Base-by-base conservation (phyloP, 2,888 invertebrate genomes). In the Cheilosia vulpina region DNA sequence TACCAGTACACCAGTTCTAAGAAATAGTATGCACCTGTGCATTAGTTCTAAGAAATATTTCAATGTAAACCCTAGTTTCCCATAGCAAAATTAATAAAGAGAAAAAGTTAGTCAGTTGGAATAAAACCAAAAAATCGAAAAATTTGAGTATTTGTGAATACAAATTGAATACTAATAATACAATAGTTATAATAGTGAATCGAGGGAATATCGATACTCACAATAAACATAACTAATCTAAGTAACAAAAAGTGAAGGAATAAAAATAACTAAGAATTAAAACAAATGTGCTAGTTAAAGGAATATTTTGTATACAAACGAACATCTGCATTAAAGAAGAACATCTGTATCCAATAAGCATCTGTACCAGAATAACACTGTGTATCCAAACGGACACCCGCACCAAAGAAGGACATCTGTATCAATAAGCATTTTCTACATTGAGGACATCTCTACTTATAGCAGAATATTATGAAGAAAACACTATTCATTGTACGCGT, bases 401-500 rank as follows among this genome's bases (percentile, higher is more conserved):
- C 41, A 43, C 15, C 41, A 43, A 43, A 15, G 41, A 43, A 43
- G 41, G 11, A 43, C 41, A 43, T 43, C 41, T 43, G 41, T 43
- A 15, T 15, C 41, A 43, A 43, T 15, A 43, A 43, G 41, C 41
- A 43, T 43, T 43, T 43, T 43, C 41, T 43, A 43, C 15, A 15
- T 43, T 43, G 41, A 43, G 2, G 41, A 43, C 2, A 43, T 15
- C 41, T 43, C 41, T 15, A 43, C 15, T 43, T 43, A 43, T 43
- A 43, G 41, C 41, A 43, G 41, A 15, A 43, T 43, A 43, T 43
- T 43, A 43, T 43, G 41, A 43, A 43, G 41, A 43, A 43, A 43
- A 43, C 15, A 43, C 41, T 15, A 43, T 43, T 43, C 41, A 43
- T 43, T 15, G 41, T 43, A 43, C 41, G 15, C 15, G 41, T 43